Percentiles rank a stretch among this genome's conserved stretches.
Evolutionary conservation across 2,888 invertebrate species (phyloP).

Genomic region (Tipula confusa): DNA sequence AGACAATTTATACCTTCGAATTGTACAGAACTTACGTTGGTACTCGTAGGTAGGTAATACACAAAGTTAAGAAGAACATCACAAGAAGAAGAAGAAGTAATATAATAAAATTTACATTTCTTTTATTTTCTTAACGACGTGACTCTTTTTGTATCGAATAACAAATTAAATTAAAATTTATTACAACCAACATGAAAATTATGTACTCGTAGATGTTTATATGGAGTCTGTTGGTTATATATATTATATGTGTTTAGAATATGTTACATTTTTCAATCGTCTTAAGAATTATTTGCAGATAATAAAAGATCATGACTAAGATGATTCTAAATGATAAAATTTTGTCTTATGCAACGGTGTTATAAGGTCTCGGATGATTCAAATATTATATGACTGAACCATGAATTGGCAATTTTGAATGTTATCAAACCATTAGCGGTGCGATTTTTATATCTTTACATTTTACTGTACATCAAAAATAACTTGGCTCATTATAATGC

Average conservation of each 20-base stretch:
- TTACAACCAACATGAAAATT: background rate
- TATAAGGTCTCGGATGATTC: too few relatives aligned
- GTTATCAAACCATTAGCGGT: too few relatives aligned
- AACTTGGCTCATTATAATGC: too few relatives aligned
- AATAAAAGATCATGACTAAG: too few relatives aligned
- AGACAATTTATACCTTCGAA: background rate
- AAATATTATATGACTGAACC: too few relatives aligned
- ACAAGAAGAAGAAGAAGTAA: background rate
- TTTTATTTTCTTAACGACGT: slow-evolving; percentile 3
- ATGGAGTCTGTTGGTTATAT: background rate
- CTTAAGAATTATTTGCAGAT: too few relatives aligned
- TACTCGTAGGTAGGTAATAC: background rate
- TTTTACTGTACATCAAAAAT: too few relatives aligned
- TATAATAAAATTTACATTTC: background rate
- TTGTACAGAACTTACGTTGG: background rate
- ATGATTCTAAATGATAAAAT: too few relatives aligned
- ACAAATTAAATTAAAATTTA: slow-evolving; percentile 25
- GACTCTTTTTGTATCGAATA: background rate
- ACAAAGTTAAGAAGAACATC: background rate
- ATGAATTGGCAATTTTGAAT: too few relatives aligned
- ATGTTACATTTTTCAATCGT: background rate
- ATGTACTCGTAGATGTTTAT: too few relatives aligned
- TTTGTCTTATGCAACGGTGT: too few relatives aligned
- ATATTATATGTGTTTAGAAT: background rate
- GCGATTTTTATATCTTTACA: too few relatives aligned